Base-by-base conservation (phyloP, 2,113 vertebrate genomes). In the Hucho hucho region DNA sequence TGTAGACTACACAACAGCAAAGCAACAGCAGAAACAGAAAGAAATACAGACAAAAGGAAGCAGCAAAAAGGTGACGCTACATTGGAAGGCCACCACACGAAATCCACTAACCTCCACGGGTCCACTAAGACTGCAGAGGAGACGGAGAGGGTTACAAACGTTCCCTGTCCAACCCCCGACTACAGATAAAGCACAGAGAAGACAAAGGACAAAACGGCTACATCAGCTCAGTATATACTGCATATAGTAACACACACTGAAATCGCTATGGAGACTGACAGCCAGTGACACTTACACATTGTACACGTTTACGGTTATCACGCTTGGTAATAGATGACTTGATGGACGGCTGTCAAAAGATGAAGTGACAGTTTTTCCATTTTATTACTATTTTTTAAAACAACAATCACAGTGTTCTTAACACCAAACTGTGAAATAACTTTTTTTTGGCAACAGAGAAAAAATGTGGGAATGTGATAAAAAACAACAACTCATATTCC, bases 231-330 rank as follows among this genome's bases (percentile, higher is more conserved):
- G 95, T 95, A 98, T 97, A 98, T 97, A 98, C 98, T 96, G 96
- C 98, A 98, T 98, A 99, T 98, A 98, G 95, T 96, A 98, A 98
- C 96, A 98, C 96, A 98, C 96, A 97, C 94, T 94, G 94, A 96
- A 95, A 96, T 95, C 93, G 95, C 95, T 95, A 95, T 97, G 97
- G 95, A 94, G 94, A 97, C 95, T 93, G 95, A 97, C 97, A 95
- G 96, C 95, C 95, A 97, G 95, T 94, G 96, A 98, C 97, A 98
- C 95, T 91, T 95, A 98, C 95, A 98, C 96, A 94, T 94, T 89
- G 95, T 93, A 98, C 95, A 98, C 95, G 85, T 94, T 92, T 95
- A 97, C 95, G 94, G 93, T 94, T 95, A 94, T 95, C 95, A 98
- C 96, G 95, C 93, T 93, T 95, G 94, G 95, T 95, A 96, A 95